Conservation (phyloP, 2,888 invertebrate species). For the Apantesis nais region DNA sequence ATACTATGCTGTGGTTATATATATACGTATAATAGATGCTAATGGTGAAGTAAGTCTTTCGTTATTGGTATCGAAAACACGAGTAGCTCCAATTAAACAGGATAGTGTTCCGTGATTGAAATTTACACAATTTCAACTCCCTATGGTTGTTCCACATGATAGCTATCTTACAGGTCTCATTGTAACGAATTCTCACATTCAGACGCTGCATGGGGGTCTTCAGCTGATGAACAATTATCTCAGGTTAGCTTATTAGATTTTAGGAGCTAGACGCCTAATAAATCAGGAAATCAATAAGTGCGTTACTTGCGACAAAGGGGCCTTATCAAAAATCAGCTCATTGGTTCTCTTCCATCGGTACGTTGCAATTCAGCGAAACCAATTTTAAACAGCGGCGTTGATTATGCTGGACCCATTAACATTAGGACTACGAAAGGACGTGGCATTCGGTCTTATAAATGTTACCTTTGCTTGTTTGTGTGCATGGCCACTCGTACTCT, state of each 20-base stretch:
- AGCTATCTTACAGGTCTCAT: constrained; percentile 5
- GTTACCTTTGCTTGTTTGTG: no score
- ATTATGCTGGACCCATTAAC: no score
- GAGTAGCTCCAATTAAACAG: constrained; percentile 20
- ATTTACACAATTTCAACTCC: neutral
- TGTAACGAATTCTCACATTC: neutral
- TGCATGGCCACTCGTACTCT: no score
- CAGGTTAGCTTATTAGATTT: constrained; percentile 7
- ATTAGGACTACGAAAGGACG: no score
- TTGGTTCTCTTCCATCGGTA: no score
- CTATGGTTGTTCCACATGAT: neutral
- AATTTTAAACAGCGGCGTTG: no score
- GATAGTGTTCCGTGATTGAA: neutral
- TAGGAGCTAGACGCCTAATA: constrained; percentile 6
- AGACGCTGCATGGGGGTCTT: constrained; percentile 10
- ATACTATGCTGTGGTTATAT: constrained; percentile 22
- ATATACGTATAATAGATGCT: constrained; percentile 3
- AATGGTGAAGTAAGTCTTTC: neutral
- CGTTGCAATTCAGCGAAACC: no score
- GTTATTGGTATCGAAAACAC: constrained; percentile 14
- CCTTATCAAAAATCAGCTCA: neutral
- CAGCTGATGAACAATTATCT: constrained; percentile 9
- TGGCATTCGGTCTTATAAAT: no score
- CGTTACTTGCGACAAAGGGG: constrained; percentile 13
- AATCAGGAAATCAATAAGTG: neutral